Conservation (phyloP, 1,140 invertebrate genomes). For the Batillaria attramentaria region DNA sequence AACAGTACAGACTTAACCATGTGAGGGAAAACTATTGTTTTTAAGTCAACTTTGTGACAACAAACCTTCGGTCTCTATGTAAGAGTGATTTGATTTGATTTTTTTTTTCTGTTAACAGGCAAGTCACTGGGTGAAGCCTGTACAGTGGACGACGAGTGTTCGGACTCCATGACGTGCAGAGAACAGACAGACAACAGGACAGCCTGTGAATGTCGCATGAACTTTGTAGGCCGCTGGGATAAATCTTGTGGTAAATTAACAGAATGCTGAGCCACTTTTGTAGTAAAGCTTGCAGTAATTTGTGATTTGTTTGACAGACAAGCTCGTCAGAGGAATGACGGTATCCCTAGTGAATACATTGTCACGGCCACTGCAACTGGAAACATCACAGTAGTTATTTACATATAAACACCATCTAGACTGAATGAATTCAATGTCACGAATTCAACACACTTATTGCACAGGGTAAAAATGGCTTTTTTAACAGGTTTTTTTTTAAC, state of each 20-base stretch:
- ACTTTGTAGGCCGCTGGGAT: not conserved
- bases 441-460: too few relatives aligned
- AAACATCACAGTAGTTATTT: too few relatives aligned
- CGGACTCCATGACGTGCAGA: not conserved
- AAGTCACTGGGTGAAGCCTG: not conserved
- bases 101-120: not conserved
- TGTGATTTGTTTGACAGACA: too few relatives aligned
- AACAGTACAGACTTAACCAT: not conserved
- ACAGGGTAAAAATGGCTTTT: not conserved
- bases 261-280: too few relatives aligned
- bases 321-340: too few relatives aligned
- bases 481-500: not conserved
- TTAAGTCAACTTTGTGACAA: not conserved
- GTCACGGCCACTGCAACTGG: too few relatives aligned
- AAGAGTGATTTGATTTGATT: not conserved
- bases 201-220: not conserved
- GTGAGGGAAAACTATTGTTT: not conserved
- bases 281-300: too few relatives aligned
- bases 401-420: too few relatives aligned
- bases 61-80: not conserved
- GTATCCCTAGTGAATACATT: too few relatives aligned
- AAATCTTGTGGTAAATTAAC: not conserved
- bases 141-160: not conserved
- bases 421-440: too few relatives aligned
- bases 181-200: not conserved